Percentiles rank a stretch among this genome's conserved stretches.
Conservation (phyloP, 2,888 invertebrate genomes). For the Trissolcus brochymenae region DNA sequence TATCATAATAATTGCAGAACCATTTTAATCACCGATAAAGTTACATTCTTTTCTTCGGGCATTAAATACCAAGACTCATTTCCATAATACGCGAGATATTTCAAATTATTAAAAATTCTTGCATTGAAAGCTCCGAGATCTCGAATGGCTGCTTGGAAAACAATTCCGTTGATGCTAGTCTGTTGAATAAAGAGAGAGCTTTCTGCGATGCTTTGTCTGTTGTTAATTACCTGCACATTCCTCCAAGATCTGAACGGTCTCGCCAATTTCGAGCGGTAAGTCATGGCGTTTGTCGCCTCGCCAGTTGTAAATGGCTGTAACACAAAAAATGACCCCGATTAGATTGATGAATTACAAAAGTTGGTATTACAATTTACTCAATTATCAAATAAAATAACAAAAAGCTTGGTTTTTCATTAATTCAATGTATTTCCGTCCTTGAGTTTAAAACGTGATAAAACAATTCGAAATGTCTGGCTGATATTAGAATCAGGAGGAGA, state of each 20-base stretch:
- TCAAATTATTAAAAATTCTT: slow-evolving; percentile 10
- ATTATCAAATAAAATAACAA: neutral
- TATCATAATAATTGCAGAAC: neutral
- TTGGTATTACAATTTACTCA: neutral
- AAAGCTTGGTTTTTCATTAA: neutral
- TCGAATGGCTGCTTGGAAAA: neutral
- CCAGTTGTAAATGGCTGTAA: slow-evolving; percentile 94
- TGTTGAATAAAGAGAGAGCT: slow-evolving; percentile 15
- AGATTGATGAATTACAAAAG: slow-evolving; percentile 18
- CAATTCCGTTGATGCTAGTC: neutral
- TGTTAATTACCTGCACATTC: slow-evolving; percentile 85
- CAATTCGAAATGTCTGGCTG: no score
- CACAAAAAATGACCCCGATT: slow-evolving; percentile 48
- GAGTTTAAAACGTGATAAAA: no score
- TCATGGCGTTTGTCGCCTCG: slow-evolving; percentile 88
- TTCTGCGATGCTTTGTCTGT: slow-evolving; percentile 34
- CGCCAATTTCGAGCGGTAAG: slow-evolving; percentile 91
- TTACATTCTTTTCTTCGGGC: neutral
- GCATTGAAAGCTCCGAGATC: slow-evolving; percentile 4
- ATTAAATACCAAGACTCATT: neutral
- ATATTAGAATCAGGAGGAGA: no score
- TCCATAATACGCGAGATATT: neutral
- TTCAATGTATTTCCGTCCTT: neutral
- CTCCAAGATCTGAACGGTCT: slow-evolving; percentile 93
- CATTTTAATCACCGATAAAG: no score